A percentile compares a stretch with the other conserved stretches of the same genome.
Evolutionary conservation across 2,113 vertebrate species (phyloP).

Genomic region (Sebastes schlegelii): DNA sequence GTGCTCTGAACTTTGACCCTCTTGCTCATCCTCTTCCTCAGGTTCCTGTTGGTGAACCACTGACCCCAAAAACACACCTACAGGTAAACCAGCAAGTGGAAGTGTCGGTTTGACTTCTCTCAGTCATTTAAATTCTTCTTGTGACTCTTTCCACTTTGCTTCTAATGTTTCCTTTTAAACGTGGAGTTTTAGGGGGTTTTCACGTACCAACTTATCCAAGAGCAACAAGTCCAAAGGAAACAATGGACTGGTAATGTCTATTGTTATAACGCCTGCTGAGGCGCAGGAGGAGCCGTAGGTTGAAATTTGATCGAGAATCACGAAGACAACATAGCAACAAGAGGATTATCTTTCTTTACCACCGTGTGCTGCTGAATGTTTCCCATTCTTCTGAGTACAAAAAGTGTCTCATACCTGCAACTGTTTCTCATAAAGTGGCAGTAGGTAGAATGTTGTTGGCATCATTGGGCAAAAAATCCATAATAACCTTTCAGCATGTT

Average conservation of each 20-base stretch:
- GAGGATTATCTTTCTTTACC: slow-evolving; percentile 9
- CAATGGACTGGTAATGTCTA: slow-evolving; percentile 38
- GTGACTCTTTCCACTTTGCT: background rate
- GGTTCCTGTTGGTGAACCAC: background rate
- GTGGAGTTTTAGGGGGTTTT: slow-evolving; percentile 23
- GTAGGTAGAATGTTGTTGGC: no score
- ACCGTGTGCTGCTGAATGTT: background rate
- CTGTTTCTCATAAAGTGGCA: background rate
- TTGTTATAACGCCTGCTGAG: slow-evolving; percentile 45
- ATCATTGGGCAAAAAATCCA: no score
- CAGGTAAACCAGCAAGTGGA: background rate
- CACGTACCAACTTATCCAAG: slow-evolving; percentile 27
- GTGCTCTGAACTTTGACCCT: no score
- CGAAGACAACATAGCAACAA: slow-evolving; percentile 49
- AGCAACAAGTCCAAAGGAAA: slow-evolving; percentile 15
- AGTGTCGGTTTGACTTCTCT: background rate
- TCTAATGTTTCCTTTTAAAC: slow-evolving; percentile 23
- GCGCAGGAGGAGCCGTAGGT: slow-evolving; percentile 37
- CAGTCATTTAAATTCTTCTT: background rate
- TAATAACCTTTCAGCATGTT: no score
- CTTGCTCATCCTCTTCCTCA: background rate
- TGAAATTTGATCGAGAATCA: slow-evolving; percentile 56
- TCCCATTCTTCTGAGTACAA: slow-evolving; percentile 9
- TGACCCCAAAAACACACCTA: slow-evolving; percentile 14
- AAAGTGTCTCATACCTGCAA: background rate